phyloP scores from a whole-genome alignment of 2,888 invertebrate genomes.

The Drosophila percnosoma region DNA sequence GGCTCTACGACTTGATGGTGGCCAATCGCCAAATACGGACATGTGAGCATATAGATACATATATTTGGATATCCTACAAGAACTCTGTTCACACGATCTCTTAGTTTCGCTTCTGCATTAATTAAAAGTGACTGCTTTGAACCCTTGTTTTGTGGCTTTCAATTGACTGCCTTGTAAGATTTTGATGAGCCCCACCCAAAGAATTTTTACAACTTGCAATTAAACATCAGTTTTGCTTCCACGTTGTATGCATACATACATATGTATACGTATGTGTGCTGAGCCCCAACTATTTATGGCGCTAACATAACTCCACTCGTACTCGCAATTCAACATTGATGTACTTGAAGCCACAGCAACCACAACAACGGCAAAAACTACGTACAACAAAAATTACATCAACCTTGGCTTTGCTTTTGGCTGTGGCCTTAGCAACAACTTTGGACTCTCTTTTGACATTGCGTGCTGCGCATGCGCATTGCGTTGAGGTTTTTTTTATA shows the following conservation, averaged over 20 bases:
- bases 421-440: slow-evolving; percentile 34
- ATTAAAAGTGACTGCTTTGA: slow-evolving; percentile 26
- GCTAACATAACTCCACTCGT: slow-evolving; percentile 52
- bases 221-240: slow-evolving; percentile 39
- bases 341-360: slow-evolving; percentile 40
- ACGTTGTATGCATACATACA: slow-evolving; percentile 28
- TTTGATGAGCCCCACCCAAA: slow-evolving; percentile 51
- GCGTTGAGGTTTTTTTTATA: slow-evolving; percentile 40
- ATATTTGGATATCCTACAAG: neutral
- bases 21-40: slow-evolving; percentile 26
- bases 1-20: slow-evolving; percentile 17
- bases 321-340: slow-evolving; percentile 35
- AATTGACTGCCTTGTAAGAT: slow-evolving; percentile 38
- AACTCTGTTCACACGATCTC: slow-evolving; percentile 8
- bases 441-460: slow-evolving; percentile 66
- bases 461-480: slow-evolving; percentile 78
- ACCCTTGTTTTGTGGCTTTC: slow-evolving; percentile 10
- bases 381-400: slow-evolving; percentile 42
- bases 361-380: slow-evolving; percentile 9
- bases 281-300: slow-evolving; percentile 62
- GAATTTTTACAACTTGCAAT: slow-evolving; percentile 59
- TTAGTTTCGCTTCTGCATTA: slow-evolving; percentile 4
- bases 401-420: slow-evolving; percentile 67
- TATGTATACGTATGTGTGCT: neutral
- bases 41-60: neutral